Percentiles rank a stretch among this genome's conserved stretches.
phyloP scores from a whole-genome alignment of 1,140 invertebrate genomes.

The Tetraneura akinire region DNA sequence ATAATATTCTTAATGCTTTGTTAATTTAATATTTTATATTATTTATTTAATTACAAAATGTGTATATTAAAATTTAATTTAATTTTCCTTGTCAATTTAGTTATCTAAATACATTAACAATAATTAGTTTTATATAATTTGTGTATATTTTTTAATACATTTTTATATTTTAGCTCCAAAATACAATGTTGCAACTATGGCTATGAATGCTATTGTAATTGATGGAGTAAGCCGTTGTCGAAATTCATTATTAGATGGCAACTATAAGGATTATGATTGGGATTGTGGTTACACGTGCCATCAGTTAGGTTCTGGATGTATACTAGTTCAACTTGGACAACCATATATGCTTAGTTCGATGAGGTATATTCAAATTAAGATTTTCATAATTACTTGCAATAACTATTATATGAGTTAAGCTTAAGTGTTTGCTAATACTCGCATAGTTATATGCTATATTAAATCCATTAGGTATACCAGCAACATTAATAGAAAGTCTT shows the following conservation, averaged over 20 bases:
- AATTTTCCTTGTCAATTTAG: no score
- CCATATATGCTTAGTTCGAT: conserved; percentile 92
- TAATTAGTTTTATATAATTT: no score
- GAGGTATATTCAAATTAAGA: conserved; percentile 62
- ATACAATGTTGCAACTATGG: conserved; percentile 89
- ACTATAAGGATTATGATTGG: conserved; percentile 95
- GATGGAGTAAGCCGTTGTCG: conserved; percentile 88
- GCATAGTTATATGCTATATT: conserved; percentile 27
- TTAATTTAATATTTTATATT: no score
- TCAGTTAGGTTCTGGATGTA: conserved; percentile 92
- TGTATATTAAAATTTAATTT: no score
- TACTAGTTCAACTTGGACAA: conserved; percentile 93
- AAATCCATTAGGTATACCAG: conserved; percentile 21
- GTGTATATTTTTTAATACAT: background rate
- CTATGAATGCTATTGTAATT: conserved; percentile 85
- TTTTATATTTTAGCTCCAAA: conserved; percentile 71
- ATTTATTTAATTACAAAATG: no score
- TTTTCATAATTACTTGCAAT: background rate
- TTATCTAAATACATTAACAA: no score
- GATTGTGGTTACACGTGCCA: conserved; percentile 98
- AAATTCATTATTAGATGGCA: conserved; percentile 95
- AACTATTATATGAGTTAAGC: conserved; percentile 29
- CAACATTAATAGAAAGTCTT: conserved; percentile 26
- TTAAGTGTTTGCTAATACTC: conserved; percentile 10
- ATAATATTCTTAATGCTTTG: no score